Percentiles rank a stretch among this genome's conserved stretches.
These are phyloP conservation scores for Eumerus sabulonum DNA, from an alignment of 2,888 invertebrate genomes.

Conservation along the genomic window DNA sequence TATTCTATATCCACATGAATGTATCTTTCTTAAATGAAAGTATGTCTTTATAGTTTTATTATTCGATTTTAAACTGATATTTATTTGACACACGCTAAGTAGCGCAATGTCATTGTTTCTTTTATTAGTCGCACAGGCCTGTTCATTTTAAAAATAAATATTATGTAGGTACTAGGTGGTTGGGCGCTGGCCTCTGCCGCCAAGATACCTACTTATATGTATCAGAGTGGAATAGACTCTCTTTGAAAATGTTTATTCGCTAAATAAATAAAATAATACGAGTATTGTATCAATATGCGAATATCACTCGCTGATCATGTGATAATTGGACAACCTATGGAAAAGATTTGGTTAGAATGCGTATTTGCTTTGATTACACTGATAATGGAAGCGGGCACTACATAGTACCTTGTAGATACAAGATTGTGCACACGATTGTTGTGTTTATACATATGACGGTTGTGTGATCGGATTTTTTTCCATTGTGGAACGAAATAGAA, in stretches of 20 bases:
- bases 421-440: no score
- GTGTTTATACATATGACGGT: no score
- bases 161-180: no score
- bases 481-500: no score
- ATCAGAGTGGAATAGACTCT: background rate
- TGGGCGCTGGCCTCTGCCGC: background rate
- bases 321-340: slow-evolving; percentile 1
- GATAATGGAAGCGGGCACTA: background rate
- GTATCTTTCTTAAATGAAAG: background rate
- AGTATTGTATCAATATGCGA: no score
- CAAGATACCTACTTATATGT: no score
- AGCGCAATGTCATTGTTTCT: slow-evolving; percentile 12
- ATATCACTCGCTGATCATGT: slow-evolving; percentile 21
- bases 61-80: slow-evolving; percentile 4
- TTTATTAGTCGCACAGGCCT: slow-evolving; percentile 9
- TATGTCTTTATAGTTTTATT: no score
- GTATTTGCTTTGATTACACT: background rate
- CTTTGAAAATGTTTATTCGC: background rate
- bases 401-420: no score
- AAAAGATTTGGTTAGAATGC: no score
- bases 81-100: slow-evolving; percentile 2
- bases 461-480: no score
- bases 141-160: slow-evolving; percentile 19
- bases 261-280: slow-evolving; percentile 19
- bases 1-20: slow-evolving; percentile 18